Percentiles rank a stretch among this genome's conserved stretches.
phyloP scores from a whole-genome alignment of 2,797 vertebrate genomes.

The Mormyrops attenuatus region DNA sequence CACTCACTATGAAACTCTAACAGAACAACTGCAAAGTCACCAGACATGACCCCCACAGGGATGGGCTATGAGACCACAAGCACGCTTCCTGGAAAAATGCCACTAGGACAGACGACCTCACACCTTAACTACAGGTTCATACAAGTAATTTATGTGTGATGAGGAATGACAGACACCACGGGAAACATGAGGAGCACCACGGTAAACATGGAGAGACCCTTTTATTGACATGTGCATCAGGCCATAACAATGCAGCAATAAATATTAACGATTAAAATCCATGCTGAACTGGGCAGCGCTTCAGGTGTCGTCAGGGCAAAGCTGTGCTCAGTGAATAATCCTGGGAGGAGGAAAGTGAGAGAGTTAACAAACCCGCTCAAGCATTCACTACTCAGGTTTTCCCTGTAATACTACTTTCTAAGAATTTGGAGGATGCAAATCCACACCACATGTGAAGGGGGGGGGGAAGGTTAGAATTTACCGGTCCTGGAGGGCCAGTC shows the following conservation, averaged over 20 bases:
- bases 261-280: not conserved
- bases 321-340: not conserved
- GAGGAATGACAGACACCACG: not conserved
- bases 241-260: conserved; percentile 7
- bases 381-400: not conserved
- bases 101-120: not conserved
- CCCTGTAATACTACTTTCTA: not conserved
- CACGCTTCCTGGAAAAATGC: not conserved
- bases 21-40: not conserved
- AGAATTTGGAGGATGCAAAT: not conserved
- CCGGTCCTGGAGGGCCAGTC: not conserved
- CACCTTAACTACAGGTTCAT: not conserved
- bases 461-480: not conserved
- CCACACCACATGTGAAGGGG: not conserved
- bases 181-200: not conserved
- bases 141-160: not conserved
- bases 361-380: not conserved
- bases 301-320: not conserved
- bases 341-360: not conserved
- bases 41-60: not conserved
- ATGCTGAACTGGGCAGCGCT: not conserved
- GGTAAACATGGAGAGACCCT: not conserved
- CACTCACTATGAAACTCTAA: not conserved
- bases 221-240: conserved; percentile 24
- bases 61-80: not conserved